A percentile compares a stretch with the other conserved stretches of the same genome.
Evolutionary conservation across 1,140 invertebrate species (phyloP).

Genomic region (Hypothenemus hampei): DNA sequence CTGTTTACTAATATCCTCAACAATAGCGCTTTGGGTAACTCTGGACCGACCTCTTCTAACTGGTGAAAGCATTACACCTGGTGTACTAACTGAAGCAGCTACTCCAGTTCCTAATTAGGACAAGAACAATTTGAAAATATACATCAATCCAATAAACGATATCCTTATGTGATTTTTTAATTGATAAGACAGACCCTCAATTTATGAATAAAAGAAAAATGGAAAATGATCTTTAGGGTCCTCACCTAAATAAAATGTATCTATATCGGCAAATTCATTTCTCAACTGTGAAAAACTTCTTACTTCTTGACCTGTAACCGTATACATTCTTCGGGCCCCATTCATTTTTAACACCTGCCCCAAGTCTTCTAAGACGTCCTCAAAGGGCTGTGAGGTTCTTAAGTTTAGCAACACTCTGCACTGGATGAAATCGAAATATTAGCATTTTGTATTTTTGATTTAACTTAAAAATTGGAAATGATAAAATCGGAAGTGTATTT

Average conservation of each 20-base stretch:
- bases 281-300: conserved; percentile 87
- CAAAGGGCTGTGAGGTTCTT: conserved; percentile 86
- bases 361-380: conserved; percentile 89
- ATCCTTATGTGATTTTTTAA: too few species aligned
- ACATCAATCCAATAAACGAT: too few species aligned
- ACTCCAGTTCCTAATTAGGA: conserved; percentile 47
- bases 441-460: background rate
- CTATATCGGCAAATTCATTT: conserved; percentile 85
- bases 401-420: conserved; percentile 87
- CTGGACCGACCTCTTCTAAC: conserved; percentile 66
- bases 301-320: conserved; percentile 85
- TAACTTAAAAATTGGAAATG: too few species aligned
- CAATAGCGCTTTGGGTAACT: conserved; percentile 48
- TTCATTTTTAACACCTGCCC: conserved; percentile 89
- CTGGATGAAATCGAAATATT: conserved; percentile 46
- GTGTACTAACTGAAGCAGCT: conserved; percentile 44
- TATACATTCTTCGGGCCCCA: conserved; percentile 84
- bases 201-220: too few species aligned
- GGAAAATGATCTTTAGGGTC: background rate
- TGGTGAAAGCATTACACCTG: conserved; percentile 54
- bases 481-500: too few species aligned
- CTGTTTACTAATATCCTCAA: conserved; percentile 54
- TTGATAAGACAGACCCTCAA: too few species aligned
- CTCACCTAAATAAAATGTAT: conserved; percentile 76
- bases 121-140: background rate